Evolutionary conservation across 2,888 invertebrate species (phyloP).

Genomic region (Dione vanillae): DNA sequence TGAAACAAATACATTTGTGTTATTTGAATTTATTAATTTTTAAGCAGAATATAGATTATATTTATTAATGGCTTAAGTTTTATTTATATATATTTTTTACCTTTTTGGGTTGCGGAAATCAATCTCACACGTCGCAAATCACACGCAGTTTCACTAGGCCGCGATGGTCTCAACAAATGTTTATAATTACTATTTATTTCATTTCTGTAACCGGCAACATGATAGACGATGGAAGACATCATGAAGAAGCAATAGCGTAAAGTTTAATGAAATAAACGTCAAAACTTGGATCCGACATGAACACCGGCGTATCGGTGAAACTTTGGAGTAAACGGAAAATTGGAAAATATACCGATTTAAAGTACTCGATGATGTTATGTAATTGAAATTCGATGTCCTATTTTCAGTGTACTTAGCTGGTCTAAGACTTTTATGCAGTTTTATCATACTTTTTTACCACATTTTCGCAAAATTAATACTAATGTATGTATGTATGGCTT

Average conservation of each 20-base stretch:
- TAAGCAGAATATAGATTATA: no score
- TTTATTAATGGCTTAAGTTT: no score
- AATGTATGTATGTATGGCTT: no score
- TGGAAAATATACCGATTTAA: constrained; percentile 29
- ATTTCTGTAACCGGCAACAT: constrained; percentile 34
- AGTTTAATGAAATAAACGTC: constrained; percentile 49
- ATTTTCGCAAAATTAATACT: no score
- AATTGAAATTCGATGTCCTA: constrained; percentile 15
- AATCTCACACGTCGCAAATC: no score
- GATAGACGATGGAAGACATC: constrained; percentile 37
- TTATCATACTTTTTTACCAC: no score
- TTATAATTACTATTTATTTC: constrained; percentile 1
- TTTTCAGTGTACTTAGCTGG: background rate
- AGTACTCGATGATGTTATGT: constrained; percentile 11
- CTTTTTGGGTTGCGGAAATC: no score
- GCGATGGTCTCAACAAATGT: background rate
- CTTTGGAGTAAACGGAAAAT: constrained; percentile 24
- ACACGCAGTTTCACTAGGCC: no score
- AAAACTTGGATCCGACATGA: constrained; percentile 38
- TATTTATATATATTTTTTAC: no score
- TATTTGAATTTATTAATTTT: no score
- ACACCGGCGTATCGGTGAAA: constrained; percentile 30
- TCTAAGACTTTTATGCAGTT: background rate
- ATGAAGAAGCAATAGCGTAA: constrained; percentile 39
- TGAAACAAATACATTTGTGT: no score